These are phyloP conservation scores for Chaenodraco wilsoni DNA, from an alignment of 2,797 vertebrate genomes.

Conservation along the genomic window DNA sequence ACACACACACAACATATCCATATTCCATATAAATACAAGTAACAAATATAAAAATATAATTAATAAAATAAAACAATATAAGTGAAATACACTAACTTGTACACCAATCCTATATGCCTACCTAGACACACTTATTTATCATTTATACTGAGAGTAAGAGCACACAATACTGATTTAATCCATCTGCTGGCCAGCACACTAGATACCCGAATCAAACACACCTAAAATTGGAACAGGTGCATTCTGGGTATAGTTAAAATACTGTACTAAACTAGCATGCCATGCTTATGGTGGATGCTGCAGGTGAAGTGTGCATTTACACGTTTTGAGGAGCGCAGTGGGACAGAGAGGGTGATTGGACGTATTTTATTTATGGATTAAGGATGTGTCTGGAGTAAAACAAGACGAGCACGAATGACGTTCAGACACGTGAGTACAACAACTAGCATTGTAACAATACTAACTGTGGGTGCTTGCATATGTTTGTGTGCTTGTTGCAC, in stretches of 20 bases:
- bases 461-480: no score
- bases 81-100: no score
- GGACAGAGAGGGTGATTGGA: background rate
- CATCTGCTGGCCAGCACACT: background rate
- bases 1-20: background rate
- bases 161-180: background rate
- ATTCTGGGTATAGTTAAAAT: background rate
- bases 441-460: background rate
- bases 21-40: background rate
- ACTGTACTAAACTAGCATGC: background rate
- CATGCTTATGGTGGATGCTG: no score
- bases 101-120: no score
- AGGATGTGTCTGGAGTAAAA: background rate
- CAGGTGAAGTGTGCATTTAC: background rate
- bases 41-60: no score
- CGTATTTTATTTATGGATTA: background rate
- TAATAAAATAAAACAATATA: background rate
- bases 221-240: background rate
- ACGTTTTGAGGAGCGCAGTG: background rate
- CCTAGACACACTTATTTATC: no score
- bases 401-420: background rate
- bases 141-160: no score
- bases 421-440: background rate
- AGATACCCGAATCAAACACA: constrained; percentile 12
- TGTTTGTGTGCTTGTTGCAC: background rate